Evolutionary conservation across 2,797 vertebrate species (phyloP), one percentile per base, ranked within the genome.

Genomic region (Furcifer pardalis): DNA sequence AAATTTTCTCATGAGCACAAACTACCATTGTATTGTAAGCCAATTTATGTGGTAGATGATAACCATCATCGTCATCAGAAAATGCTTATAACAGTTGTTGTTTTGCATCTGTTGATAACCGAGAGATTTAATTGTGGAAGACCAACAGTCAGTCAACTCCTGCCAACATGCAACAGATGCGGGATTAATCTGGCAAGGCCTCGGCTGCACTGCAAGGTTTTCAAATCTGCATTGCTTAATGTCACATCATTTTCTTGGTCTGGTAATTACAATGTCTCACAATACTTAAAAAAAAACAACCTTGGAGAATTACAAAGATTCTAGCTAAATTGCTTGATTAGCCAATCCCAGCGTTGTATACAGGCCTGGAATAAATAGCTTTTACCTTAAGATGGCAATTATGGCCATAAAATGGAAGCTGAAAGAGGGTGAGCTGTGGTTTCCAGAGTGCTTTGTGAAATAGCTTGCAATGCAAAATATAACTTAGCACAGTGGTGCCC

Each of bases 231-330:
- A 82, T 49, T 63, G 87, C 86, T 87, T 92, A 63, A 87, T 90
- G 88, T 88, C 79, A 82, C 85, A 81, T 88, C 88, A 89, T 86
- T 10, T 84, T 90, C 85, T 66, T 82, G 89, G 77, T 79, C 83
- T 77, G 83, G 73, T 90, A 89, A 90, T 74, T 87, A 87, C 81
- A 90, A 30, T 62, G 37, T 81, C 72, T 56, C 56, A 60, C 89
- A 91, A 91, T 90, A n/a, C 66, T 68, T n/a, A n/a, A n/a, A n/a
- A n/a, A n/a, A n/a, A 92, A 91, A 65, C 25, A 89, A 86, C 89
- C 60, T 46, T 25, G 2, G 79, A 84, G 88, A 92, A 91, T 90
- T 87, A 83, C 59, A 92, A 81, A 71, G 79, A 85, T 86, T 86
- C 73, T 85, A 87, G 25, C 88, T 89, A 71, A 84, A 88, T 69